These are phyloP conservation scores for Hirtodrosophila cameraria DNA, from an alignment of 2,888 invertebrate genomes.

Conservation along the genomic window DNA sequence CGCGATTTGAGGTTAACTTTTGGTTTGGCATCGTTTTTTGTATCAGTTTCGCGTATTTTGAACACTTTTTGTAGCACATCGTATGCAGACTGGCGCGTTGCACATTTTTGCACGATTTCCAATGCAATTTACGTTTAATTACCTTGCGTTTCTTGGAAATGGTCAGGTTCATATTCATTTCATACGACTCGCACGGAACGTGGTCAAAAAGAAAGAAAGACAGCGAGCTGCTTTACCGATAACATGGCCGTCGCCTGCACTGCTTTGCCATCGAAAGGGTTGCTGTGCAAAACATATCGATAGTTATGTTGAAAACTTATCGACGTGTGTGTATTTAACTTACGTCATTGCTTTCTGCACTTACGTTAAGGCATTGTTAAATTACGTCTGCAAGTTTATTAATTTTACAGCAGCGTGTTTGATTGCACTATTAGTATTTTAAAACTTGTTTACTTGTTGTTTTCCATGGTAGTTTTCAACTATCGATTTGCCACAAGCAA, in stretches of 20 bases:
- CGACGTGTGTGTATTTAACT: not conserved
- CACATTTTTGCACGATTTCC: not conserved
- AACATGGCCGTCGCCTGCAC: constrained; percentile 70
- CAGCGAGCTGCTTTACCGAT: constrained; percentile 69
- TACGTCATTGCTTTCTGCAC: not conserved
- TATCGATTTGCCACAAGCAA: not conserved
- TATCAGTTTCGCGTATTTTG: constrained; percentile 6
- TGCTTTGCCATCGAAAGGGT: constrained; percentile 42
- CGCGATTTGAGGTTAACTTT: constrained; percentile 73
- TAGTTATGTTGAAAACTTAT: not conserved
- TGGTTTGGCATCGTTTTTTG: constrained; percentile 31
- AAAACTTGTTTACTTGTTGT: not conserved
- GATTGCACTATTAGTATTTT: not conserved
- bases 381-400: too few species aligned
- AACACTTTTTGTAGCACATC: constrained; percentile 21
- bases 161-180: constrained; percentile 83
- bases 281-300: constrained; percentile 21
- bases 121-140: constrained; percentile 59
- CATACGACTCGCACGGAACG: constrained; percentile 83
- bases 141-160: constrained; percentile 85
- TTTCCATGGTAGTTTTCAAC: not conserved
- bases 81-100: not conserved
- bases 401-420: too few species aligned
- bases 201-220: constrained; percentile 84
- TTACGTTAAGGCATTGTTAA: not conserved